Evolutionary conservation across 2,797 vertebrate genomes (phyloP).

Genomic region (Avahi laniger): DNA sequence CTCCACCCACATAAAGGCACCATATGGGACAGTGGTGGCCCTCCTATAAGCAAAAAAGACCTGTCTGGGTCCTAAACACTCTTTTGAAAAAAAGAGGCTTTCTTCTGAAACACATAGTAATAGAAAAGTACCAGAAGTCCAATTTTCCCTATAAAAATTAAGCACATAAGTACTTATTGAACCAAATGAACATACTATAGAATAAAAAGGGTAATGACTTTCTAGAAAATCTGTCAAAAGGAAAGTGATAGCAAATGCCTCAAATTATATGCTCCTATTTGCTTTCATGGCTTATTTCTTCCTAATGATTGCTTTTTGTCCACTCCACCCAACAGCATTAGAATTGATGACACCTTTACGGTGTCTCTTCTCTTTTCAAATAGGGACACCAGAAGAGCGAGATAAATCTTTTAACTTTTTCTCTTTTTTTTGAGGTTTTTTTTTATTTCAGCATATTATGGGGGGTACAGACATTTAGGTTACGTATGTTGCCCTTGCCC

Average conservation of each 20-base stretch:
- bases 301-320: neutral
- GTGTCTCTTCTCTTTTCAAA: neutral
- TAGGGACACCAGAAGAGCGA: neutral
- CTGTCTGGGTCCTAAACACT: neutral
- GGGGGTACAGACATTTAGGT: too few relatives aligned
- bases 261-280: neutral
- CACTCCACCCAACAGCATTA: neutral
- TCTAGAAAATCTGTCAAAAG: neutral
- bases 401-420: neutral
- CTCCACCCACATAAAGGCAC: neutral
- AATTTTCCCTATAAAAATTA: neutral
- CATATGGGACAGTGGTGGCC: neutral
- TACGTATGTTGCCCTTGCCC: too few relatives aligned
- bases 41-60: neutral
- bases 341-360: neutral
- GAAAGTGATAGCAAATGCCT: neutral
- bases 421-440: too few relatives aligned
- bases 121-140: neutral
- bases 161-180: neutral
- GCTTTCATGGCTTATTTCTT: neutral
- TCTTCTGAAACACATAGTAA: neutral
- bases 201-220: neutral
- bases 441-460: too few relatives aligned
- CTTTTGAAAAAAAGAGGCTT: neutral
- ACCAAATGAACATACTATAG: neutral